Evolutionary conservation across 2,888 invertebrate genomes (phyloP).

Genomic region (Bombylius discolor): DNA sequence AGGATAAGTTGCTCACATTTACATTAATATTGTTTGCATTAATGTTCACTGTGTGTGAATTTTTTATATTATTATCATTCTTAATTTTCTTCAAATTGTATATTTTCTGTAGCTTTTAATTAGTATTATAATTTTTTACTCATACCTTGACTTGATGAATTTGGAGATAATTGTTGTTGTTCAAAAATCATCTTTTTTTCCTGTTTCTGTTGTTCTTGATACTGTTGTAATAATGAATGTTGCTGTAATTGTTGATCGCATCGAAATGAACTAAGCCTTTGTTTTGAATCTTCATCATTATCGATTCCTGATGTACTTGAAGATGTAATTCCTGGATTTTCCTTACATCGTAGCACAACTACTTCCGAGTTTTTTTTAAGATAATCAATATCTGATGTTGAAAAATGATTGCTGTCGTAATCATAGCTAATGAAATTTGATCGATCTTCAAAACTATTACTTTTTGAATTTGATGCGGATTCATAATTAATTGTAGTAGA

Average conservation of each 20-base stretch:
- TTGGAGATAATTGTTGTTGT: constrained; percentile 1
- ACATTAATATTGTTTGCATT: neutral
- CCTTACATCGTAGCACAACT: constrained; percentile 34
- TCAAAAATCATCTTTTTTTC: neutral
- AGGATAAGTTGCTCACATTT: neutral
- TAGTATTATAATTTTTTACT: neutral
- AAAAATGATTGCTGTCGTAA: constrained; percentile 18
- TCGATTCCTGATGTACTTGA: constrained; percentile 13
- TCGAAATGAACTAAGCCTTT: constrained; percentile 36
- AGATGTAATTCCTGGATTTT: constrained; percentile 22
- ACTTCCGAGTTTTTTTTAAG: constrained; percentile 35
- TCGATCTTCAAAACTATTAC: neutral
- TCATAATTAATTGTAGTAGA: neutral
- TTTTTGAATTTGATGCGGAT: neutral
- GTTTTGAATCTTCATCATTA: constrained; percentile 29
- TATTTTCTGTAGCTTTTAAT: neutral
- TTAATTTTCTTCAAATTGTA: constrained; percentile 4
- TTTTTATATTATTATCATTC: neutral
- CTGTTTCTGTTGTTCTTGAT: neutral
- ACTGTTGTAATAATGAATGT: neutral
- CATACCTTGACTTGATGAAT: constrained; percentile 4
- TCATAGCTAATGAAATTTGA: neutral
- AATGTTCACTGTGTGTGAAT: neutral
- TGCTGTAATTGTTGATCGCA: constrained; percentile 11
- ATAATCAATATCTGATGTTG: constrained; percentile 33